Evolutionary conservation across 2,113 vertebrate species (phyloP).

Genomic region (Lamprologus tigripictilis): DNA sequence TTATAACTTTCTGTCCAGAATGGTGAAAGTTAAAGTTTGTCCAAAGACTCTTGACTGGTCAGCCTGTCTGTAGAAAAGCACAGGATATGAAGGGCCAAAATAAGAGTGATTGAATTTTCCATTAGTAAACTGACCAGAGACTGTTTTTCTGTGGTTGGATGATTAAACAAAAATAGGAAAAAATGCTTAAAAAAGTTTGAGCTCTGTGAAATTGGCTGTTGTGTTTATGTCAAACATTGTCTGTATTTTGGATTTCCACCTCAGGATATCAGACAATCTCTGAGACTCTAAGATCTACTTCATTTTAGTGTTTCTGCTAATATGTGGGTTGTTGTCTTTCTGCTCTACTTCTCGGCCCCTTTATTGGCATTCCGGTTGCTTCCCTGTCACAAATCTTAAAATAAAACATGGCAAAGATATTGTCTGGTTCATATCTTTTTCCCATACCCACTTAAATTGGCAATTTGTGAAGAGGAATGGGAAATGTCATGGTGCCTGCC

Average conservation of each 20-base stretch:
- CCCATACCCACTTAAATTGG: slow-evolving; percentile 51
- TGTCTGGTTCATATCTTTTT: slow-evolving; percentile 5
- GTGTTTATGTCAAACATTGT: not conserved
- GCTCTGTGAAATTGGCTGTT: not conserved
- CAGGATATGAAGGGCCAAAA: not conserved
- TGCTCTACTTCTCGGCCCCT: not conserved
- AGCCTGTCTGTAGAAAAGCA: not conserved
- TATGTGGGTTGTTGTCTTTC: not conserved
- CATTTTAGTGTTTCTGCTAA: not conserved
- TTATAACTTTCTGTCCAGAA: not conserved
- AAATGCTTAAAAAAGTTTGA: not conserved
- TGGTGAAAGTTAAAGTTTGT: not conserved
- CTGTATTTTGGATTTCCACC: not conserved
- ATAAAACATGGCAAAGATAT: slow-evolving; percentile 29
- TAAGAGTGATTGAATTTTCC: not conserved
- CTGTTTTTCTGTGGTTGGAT: not conserved
- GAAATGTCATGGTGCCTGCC: slow-evolving; percentile 54
- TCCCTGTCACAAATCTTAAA: slow-evolving; percentile 4
- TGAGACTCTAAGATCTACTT: not conserved
- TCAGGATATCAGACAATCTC: not conserved
- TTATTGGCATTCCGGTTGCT: not conserved
- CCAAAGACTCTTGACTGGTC: not conserved
- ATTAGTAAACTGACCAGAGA: not conserved
- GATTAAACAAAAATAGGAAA: not conserved
- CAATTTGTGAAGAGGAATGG: slow-evolving; percentile 62